Percentiles rank a stretch among this genome's conserved stretches.
Evolutionary conservation across 2,113 vertebrate species (phyloP).

Genomic region (Pelmatolapia mariae): DNA sequence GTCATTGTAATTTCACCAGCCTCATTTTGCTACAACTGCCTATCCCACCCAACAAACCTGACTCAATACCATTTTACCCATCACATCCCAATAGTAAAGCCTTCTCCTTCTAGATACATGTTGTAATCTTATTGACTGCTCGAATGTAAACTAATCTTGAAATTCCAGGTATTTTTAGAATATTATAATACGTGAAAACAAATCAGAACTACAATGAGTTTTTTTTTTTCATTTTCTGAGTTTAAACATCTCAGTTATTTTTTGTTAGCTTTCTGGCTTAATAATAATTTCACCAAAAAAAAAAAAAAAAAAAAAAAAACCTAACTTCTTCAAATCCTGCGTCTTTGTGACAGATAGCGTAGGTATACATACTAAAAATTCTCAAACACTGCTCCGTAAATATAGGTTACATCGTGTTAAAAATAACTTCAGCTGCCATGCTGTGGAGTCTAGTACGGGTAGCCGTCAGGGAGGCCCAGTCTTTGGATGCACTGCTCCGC

Average conservation of each 20-base stretch:
- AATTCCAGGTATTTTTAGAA: not conserved
- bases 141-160: not conserved
- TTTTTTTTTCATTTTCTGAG: not conserved
- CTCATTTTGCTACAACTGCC: not conserved
- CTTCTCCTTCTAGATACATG: not conserved
- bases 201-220: not conserved
- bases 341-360: not conserved
- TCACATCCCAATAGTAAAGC: not conserved
- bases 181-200: not conserved
- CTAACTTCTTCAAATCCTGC: not conserved
- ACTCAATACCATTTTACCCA: not conserved
- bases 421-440: not conserved
- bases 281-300: not conserved
- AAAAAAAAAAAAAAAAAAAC: not conserved
- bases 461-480: constrained; percentile 79
- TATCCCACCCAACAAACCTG: not conserved
- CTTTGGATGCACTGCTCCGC: constrained; percentile 73
- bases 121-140: not conserved
- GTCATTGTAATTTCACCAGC: not conserved
- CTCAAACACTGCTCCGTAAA: constrained; percentile 17
- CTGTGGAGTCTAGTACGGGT: constrained; percentile 72
- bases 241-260: not conserved
- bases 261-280: not conserved
- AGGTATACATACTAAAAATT: not conserved
- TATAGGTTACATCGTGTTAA: not conserved